These are phyloP conservation scores for Rhagoletis pomonella DNA, from an alignment of 1,140 invertebrate genomes.

Conservation along the genomic window DNA sequence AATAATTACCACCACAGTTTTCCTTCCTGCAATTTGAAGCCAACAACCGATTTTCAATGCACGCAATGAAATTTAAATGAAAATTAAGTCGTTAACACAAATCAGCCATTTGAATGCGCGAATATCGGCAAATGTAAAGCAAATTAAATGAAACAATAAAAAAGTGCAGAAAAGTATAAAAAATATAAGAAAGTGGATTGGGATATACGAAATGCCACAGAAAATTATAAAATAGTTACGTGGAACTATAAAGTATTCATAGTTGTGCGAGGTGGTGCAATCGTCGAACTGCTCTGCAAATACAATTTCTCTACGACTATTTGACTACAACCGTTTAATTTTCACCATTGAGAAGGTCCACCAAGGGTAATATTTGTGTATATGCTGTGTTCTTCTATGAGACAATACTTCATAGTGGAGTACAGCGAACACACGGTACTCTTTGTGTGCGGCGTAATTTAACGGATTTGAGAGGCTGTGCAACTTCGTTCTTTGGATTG, in stretches of 20 bases:
- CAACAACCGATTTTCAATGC: slow-evolving; percentile 30
- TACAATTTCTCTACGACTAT: no score
- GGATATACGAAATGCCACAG: not conserved
- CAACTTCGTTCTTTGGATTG: no score
- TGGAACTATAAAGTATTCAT: not conserved
- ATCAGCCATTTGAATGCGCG: not conserved
- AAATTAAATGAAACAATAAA: not conserved
- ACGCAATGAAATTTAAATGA: slow-evolving; percentile 31
- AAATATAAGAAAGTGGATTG: not conserved
- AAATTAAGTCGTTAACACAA: slow-evolving; percentile 33
- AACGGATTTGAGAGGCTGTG: no score
- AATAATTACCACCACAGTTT: not conserved
- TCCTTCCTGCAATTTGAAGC: slow-evolving; percentile 19
- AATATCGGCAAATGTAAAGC: not conserved
- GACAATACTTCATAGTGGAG: no score
- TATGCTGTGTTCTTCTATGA: no score
- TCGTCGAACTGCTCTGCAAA: no score
- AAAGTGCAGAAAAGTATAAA: not conserved
- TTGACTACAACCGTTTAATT: no score
- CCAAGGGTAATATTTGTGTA: no score
- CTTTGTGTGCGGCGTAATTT: no score
- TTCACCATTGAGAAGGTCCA: no score
- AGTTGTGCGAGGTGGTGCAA: not conserved
- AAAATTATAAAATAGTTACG: not conserved
- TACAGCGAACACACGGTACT: no score